These are phyloP conservation scores for Oxygymnocypris stewartii DNA, from an alignment of 2,113 vertebrate species.

Conservation along the genomic window DNA sequence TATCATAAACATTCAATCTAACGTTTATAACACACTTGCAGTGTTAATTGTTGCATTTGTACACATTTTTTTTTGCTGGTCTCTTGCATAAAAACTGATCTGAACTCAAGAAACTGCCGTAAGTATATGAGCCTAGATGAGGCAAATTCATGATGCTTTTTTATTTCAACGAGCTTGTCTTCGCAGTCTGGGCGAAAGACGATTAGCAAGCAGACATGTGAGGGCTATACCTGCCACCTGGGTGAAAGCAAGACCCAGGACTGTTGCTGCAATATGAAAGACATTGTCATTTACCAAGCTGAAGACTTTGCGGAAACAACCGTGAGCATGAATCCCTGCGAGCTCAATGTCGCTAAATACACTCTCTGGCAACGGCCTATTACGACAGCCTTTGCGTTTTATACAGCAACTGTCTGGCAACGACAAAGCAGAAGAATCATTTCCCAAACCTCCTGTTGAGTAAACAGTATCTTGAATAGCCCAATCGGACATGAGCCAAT, in stretches of 20 bases:
- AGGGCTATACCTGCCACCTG: slow-evolving; percentile 79
- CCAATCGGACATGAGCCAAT: slow-evolving; percentile 85
- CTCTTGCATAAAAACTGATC: not conserved
- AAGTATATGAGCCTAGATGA: not conserved
- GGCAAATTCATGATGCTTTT: slow-evolving; percentile 9
- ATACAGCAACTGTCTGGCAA: slow-evolving; percentile 86
- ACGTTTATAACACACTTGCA: not conserved
- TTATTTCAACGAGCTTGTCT: slow-evolving; percentile 55
- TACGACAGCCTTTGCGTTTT: slow-evolving; percentile 76
- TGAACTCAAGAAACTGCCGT: no score
- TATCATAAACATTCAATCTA: not conserved
- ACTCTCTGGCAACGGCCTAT: slow-evolving; percentile 68
- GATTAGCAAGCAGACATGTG: slow-evolving; percentile 80
- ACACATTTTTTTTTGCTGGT: not conserved
- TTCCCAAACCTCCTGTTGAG: slow-evolving; percentile 56
- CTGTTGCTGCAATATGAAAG: slow-evolving; percentile 79
- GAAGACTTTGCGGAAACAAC: slow-evolving; percentile 83
- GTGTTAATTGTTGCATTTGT: not conserved
- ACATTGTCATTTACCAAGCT: slow-evolving; percentile 84
- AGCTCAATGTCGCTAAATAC: slow-evolving; percentile 52
- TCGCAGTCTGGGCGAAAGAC: slow-evolving; percentile 65
- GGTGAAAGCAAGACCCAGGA: slow-evolving; percentile 79
- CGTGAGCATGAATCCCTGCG: slow-evolving; percentile 72
- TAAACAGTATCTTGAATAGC: slow-evolving; percentile 67
- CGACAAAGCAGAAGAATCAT: slow-evolving; percentile 66